These are phyloP conservation scores for Sander lucioperca DNA, from an alignment of 2,113 vertebrate species.

Conservation along the genomic window DNA sequence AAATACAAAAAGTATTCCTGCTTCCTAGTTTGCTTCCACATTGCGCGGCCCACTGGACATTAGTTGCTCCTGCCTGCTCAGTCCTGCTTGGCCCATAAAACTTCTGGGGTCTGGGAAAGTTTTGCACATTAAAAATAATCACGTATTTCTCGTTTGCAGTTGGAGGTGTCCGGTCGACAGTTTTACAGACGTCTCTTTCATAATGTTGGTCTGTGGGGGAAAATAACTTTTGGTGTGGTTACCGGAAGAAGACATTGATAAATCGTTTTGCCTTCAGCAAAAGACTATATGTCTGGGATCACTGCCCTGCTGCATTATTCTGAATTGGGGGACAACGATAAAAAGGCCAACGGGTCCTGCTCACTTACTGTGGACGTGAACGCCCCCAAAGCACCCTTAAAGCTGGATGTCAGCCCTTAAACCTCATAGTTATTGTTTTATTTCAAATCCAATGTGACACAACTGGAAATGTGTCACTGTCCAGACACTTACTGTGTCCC, in stretches of 20 bases:
- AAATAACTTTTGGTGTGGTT: neutral
- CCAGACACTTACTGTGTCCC: slow-evolving; percentile 3
- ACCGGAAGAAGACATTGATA: neutral
- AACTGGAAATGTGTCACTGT: neutral
- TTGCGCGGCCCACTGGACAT: neutral
- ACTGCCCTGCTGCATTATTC: neutral
- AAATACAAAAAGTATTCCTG: neutral
- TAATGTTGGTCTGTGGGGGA: neutral
- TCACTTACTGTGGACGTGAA: neutral
- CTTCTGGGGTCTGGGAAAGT: neutral
- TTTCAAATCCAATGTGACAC: slow-evolving; percentile 21
- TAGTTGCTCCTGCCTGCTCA: neutral
- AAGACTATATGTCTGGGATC: neutral
- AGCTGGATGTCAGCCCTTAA: slow-evolving; percentile 8
- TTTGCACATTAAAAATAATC: neutral
- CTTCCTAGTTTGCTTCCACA: neutral
- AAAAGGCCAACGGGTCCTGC: neutral
- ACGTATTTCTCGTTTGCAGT: neutral
- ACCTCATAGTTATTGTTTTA: slow-evolving; percentile 15
- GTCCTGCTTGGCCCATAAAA: neutral
- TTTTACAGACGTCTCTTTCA: neutral
- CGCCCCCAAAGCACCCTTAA: neutral
- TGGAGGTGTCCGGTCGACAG: neutral
- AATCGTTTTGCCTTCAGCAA: neutral
- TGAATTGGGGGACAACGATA: neutral